Base-by-base conservation (phyloP, 2,888 invertebrate species). In the Muscina levida region DNA sequence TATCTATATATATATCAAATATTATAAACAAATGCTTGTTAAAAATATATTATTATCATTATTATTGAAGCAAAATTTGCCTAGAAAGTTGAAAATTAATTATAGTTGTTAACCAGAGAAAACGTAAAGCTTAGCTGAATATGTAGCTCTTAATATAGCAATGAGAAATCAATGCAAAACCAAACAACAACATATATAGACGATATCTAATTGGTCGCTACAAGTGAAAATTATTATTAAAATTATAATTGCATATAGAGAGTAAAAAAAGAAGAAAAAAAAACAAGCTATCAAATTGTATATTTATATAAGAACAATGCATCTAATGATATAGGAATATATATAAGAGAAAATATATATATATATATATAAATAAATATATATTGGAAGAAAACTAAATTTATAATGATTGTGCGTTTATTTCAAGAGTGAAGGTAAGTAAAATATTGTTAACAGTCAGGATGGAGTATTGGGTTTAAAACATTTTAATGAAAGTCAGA, bases 1-100 rank as follows among this genome's bases (percentile, higher is more conserved):
- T 15, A 57, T n/a, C n/a, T n/a, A n/a, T n/a, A n/a, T n/a, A n/a
- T n/a, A n/a, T n/a, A n/a, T n/a, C n/a, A n/a, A n/a, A n/a, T 31
- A 31, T 31, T 53, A 67, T 71, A 56, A 19, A 65, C n/a, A 62
- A 71, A 77, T 68, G 81, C 81, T 81, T 81, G 81, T 81, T 81
- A 78, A 74, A 71, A 74, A 77, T 76, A 77, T 70, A 71, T 11
- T 70, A 51, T 67, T 57, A 59, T 26, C 19, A 72, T 42, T 13
- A 62, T 62, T 62, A 62, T 39, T 57, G 44, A 44, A 70, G 24
- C 22, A 72, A 70, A 71, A 44, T 68, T 44, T 77, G 42, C 59
- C 26, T 68, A 65, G 17, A 68, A 72, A 62, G 67, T 81, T 77
- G 22, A 77, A 44, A 67, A 56, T 65, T 68, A 19, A 62, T 48